Evolutionary conservation across 2,113 vertebrate species (phyloP).

Genomic region (Aramus guarauna): DNA sequence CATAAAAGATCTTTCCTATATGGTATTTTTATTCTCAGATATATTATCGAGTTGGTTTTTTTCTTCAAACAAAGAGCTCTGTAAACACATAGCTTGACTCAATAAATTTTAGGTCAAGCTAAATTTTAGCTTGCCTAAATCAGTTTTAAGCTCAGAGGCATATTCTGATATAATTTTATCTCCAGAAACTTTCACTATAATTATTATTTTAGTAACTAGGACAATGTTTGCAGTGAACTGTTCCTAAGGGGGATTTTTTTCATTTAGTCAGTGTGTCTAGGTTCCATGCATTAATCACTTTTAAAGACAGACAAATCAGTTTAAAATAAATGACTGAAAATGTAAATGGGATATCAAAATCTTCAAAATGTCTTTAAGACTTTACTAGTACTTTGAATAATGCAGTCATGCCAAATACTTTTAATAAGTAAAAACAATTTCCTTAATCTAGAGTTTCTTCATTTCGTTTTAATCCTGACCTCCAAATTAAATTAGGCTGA

Average conservation of each 20-base stretch:
- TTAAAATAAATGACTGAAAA: constrained; percentile 38
- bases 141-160: constrained; percentile 39
- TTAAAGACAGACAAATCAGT: constrained; percentile 38
- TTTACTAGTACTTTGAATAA: neutral
- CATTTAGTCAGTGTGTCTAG: constrained; percentile 23
- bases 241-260: neutral
- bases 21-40: neutral
- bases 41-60: neutral
- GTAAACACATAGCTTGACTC: neutral
- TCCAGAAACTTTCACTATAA: constrained; percentile 23
- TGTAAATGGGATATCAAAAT: constrained; percentile 25
- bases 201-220: constrained; percentile 42
- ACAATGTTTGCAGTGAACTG: constrained; percentile 26
- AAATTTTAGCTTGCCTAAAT: constrained; percentile 37
- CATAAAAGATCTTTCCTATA: neutral
- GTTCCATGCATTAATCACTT: constrained; percentile 48
- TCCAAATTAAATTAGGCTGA: neutral
- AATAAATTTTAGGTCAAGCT: neutral
- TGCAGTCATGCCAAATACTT: neutral
- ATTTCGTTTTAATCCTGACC: neutral
- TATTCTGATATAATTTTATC: constrained; percentile 41
- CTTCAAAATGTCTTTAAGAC: neutral
- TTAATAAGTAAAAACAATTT: neutral
- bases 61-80: neutral
- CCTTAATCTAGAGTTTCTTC: neutral